Base-by-base conservation (phyloP, 2,888 invertebrate species). In the Meghimatium bilineatum region DNA sequence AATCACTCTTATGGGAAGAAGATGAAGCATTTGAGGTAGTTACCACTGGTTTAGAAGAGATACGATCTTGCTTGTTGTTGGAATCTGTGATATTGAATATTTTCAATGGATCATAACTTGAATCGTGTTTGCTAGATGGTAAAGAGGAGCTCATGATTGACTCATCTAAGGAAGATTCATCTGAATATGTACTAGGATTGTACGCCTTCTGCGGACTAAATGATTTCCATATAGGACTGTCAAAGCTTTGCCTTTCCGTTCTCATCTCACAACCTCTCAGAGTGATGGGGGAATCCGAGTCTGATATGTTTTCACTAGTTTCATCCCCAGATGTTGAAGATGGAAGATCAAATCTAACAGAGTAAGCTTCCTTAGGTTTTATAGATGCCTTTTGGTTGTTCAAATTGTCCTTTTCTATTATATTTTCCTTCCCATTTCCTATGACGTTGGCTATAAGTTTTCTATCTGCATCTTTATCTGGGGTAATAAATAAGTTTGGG, bases 271-370 rank as follows among this genome's bases (percentile, higher is more conserved):
- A 67, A 1, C 80, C 80, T 76, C 76, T 69, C 12, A 84, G 32
- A 38, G 84, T 84, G 63, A 84, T 80, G 23, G 84, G 84, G 36
- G 80, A 80, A 56, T 69, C 36, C 29, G 60, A 32, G n/a, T 63
- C 52, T 32, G 75, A 69, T 29, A 60, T 8, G 20, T 20, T 14
- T 8, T 84, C 74, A 29, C 12, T 8, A 52, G 80, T 74, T 29
- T 75, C 76, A 32, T 84, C 84, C 14, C 71, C 76, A 32, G 84
- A 80, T 49, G 84, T 76, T 29, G 71, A 34, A 44, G 84, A 80
- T n/a, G 84, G 84, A 20, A 84, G 80, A 34, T 84, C 84, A 84
- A 84, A 84, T 63, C 84, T 66, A 26, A 84, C 84, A 67, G 76
- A 38, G 10, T 32, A 75, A 56, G 49, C 63, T 34, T 75, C 75